Evolutionary conservation across 2,797 vertebrate species (phyloP).

Genomic region (Sciurus vulgaris): DNA sequence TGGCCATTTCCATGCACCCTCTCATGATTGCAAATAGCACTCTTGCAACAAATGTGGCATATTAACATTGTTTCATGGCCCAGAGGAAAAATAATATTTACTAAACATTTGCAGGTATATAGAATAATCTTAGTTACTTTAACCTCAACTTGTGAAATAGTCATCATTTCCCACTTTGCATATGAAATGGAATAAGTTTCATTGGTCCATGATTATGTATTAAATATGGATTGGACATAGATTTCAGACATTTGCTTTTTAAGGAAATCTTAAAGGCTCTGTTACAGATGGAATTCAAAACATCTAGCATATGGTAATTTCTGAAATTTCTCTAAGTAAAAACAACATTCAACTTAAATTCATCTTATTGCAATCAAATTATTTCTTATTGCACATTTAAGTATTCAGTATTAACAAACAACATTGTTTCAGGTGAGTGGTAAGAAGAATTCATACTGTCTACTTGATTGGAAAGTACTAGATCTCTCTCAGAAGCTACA

Average conservation of each 20-base stretch:
- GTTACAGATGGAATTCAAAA: neutral
- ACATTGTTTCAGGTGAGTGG: neutral
- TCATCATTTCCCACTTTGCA: neutral
- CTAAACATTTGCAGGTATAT: neutral
- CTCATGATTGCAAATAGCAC: neutral
- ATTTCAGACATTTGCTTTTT: neutral
- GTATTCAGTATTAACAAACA: constrained; percentile 12
- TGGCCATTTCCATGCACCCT: neutral
- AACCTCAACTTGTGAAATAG: neutral
- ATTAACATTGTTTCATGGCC: neutral
- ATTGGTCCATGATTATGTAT: neutral
- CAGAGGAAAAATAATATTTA: neutral
- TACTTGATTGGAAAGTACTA: neutral
- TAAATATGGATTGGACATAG: neutral
- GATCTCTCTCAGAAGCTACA: neutral
- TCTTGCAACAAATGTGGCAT: neutral
- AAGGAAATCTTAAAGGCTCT: neutral
- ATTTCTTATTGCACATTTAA: neutral
- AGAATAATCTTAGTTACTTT: constrained; percentile 14
- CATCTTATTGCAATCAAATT: neutral
- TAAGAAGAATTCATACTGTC: constrained; percentile 12
- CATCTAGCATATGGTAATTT: neutral
- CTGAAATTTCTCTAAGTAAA: neutral
- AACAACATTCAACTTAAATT: neutral
- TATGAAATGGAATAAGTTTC: neutral